Base-by-base conservation (phyloP, 2,888 invertebrate species). In the Melinaea marsaeus region DNA sequence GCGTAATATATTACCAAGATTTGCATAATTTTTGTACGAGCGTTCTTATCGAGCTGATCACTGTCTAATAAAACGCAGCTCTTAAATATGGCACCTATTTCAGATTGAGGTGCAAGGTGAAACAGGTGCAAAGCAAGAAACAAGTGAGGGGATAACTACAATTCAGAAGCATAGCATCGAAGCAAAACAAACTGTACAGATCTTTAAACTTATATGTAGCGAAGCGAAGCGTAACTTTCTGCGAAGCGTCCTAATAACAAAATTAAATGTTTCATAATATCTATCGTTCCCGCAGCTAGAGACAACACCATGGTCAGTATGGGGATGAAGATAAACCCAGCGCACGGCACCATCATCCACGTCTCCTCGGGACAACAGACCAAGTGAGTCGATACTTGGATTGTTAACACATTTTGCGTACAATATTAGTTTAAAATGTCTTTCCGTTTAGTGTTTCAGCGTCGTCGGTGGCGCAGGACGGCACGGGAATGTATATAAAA, bases 251-350 rank as follows among this genome's bases (percentile, higher is more conserved):
- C 48, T 42, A 47, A 22, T 5, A 3, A 47, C 13, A 3, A 33
- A 42, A n/a, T 51, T n/a, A 34, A 5, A 54, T 32, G 42, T 45
- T 58, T 62, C 37, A 57, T 33, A 58, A 32, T 45, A 37, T 34
- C 13, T 34, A 60, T 47, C 57, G 13, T 60, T 55, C 57, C 55
- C 45, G 61, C 84, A 90, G 90, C 79, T 89, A 90, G 89, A 74
- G 90, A 90, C 70, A 88, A 80, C 72, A 83, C 86, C 0, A 83
- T 85, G 2, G 88, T 86, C 72, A 88, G 87, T 73, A 89, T 89
- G 89, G 90, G 90, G 47, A 90, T 88, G 89, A 90, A 90, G 73
- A 90, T 90, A 4, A 90, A 89, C 65, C 89, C 89, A 2, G 83
- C 89, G 0, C 90, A 90, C 66, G 90, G 90, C 3, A 89, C 90